phyloP scores from a whole-genome alignment of 2,113 vertebrate species.

The Isichthys henryi region DNA sequence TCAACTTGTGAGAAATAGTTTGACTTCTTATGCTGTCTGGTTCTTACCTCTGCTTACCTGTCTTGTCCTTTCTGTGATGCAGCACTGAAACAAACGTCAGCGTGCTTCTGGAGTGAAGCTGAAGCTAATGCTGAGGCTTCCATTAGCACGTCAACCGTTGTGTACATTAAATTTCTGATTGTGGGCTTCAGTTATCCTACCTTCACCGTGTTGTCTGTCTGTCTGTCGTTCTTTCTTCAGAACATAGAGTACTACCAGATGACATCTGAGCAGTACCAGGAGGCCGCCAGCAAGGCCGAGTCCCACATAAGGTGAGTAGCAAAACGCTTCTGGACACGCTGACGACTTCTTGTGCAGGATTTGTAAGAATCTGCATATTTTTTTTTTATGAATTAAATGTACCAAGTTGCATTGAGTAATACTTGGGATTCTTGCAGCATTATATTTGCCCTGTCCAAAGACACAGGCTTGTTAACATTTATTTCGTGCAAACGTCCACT shows the following conservation, averaged over 20 bases:
- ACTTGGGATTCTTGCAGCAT: background rate
- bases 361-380: background rate
- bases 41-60: background rate
- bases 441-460: background rate
- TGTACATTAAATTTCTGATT: background rate
- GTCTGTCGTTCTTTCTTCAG: constrained; percentile 47
- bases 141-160: background rate
- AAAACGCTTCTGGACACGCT: background rate
- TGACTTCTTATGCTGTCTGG: background rate
- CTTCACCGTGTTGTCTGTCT: background rate
- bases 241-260: constrained; percentile 78
- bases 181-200: background rate
- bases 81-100: background rate
- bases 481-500: background rate
- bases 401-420: background rate
- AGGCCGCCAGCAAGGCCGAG: constrained; percentile 72
- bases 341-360: background rate
- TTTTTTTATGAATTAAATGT: background rate
- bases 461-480: background rate
- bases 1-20: background rate
- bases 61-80: background rate
- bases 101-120: background rate
- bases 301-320: constrained; percentile 69
- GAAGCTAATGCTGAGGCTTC: background rate
- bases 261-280: constrained; percentile 71